These are phyloP conservation scores for Acromyrmex heyeri DNA, from an alignment of 1,140 invertebrate species.

Conservation along the genomic window DNA sequence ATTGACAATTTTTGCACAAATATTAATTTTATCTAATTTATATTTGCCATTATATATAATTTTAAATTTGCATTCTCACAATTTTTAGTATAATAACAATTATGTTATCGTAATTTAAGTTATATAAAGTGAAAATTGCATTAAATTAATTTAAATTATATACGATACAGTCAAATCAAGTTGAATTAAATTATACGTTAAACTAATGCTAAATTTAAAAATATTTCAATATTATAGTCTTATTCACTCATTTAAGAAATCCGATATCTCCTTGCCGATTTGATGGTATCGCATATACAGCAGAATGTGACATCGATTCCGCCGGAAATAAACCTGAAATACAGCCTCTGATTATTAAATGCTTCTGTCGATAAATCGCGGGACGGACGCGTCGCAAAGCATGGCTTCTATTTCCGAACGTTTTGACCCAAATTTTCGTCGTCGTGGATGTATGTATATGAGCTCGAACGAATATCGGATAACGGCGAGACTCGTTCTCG, in stretches of 20 bases:
- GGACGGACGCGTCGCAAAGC: slow-evolving; percentile 37
- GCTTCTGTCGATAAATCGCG: slow-evolving; percentile 57
- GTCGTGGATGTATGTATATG: slow-evolving; percentile 31
- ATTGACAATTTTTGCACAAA: neutral
- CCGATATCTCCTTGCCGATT: slow-evolving; percentile 33
- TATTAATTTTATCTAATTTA: neutral
- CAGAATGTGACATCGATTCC: slow-evolving; percentile 43
- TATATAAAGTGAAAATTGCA: neutral
- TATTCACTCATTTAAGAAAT: slow-evolving; percentile 36
- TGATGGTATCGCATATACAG: slow-evolving; percentile 25
- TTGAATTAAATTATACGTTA: slow-evolving; percentile 22
- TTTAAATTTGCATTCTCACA: neutral
- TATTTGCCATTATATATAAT: neutral
- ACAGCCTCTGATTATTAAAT: slow-evolving; percentile 59
- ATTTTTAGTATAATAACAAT: neutral
- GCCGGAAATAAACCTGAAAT: slow-evolving; percentile 56
- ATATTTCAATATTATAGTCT: slow-evolving; percentile 31
- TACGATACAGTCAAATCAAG: neutral
- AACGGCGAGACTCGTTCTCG: slow-evolving; percentile 38
- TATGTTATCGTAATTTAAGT: slow-evolving; percentile 17
- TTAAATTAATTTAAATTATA: neutral
- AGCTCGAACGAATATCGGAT: slow-evolving; percentile 37
- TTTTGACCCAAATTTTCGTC: slow-evolving; percentile 59
- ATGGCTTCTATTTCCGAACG: slow-evolving; percentile 53
- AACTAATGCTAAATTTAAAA: slow-evolving; percentile 22